Evolutionary conservation across 2,888 invertebrate species (phyloP), one percentile per base, ranked within the genome.

Genomic region (Drosophila leonis): DNA sequence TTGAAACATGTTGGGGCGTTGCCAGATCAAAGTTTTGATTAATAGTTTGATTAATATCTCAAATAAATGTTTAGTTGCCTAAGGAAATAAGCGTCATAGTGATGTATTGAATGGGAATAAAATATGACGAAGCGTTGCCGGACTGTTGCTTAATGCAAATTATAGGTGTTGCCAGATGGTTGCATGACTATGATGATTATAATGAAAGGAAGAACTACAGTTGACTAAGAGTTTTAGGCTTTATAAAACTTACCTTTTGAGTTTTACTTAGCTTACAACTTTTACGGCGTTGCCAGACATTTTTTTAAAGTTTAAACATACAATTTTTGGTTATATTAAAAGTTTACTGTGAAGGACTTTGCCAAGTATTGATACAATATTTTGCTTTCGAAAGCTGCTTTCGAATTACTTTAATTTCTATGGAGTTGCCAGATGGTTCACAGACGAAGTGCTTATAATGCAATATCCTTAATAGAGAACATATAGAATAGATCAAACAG

Each of bases 141-240:
- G 27, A 10, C 3, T 10, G n/a, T 29, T 10, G 29, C 9, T 5
- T 7, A 4, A 46, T 48, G 46, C 1, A 18, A n/a, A n/a, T n/a
- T n/a, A n/a, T n/a, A n/a, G n/a, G 15, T 8, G 39, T n/a, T 52
- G 51, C 51, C 51, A 37, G 15, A 52, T n/a, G 5, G 52, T n/a
- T 27, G 13, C 3, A 15, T 48, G n/a, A n/a, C 18, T 49, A 24
- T 29, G n/a, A 10, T n/a, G n/a, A n/a, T n/a, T n/a, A n/a, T n/a
- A n/a, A 33, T 0, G 33, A 9, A 33, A 33, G 9, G 33, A 1
- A 10, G 3, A 33, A 8, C 33, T 33, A 2, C 7, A 31, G 29
- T 8, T 31, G 29, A 31, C 4, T 1, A 33, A 33, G 33, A 24
- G 24, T 4, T 24, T 3, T 24, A 24, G 24, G 4, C 24, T 24